phyloP scores from a whole-genome alignment of 2,113 vertebrate species.

The Murina feae region DNA sequence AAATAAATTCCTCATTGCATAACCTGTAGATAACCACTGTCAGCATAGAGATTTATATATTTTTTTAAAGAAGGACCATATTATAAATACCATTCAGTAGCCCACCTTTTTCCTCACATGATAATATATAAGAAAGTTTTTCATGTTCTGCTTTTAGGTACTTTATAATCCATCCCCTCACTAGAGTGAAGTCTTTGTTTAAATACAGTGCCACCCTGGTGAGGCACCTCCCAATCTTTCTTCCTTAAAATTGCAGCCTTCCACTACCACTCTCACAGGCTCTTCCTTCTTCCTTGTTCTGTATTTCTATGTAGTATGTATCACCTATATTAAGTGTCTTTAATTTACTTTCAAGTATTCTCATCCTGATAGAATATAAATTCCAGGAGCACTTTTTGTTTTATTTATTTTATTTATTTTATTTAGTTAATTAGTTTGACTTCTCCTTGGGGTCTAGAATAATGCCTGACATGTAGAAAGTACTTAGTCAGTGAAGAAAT shows the following conservation, averaged over 20 bases:
- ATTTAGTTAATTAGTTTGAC: neutral
- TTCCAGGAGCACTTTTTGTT: neutral
- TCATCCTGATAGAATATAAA: neutral
- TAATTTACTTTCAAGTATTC: neutral
- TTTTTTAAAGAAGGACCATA: neutral
- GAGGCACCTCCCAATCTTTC: neutral
- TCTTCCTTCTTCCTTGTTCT: neutral
- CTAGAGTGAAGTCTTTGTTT: neutral
- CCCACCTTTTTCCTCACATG: neutral
- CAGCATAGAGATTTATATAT: neutral
- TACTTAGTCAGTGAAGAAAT: neutral
- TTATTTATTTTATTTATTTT: neutral
- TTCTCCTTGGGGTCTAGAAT: neutral
- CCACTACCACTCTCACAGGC: too few species aligned
- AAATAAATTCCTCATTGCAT: neutral
- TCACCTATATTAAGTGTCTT: neutral
- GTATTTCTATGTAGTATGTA: neutral
- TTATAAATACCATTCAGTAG: neutral
- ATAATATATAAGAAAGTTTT: neutral
- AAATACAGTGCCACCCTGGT: neutral
- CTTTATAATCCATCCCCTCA: neutral
- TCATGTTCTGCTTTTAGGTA: neutral
- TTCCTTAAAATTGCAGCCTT: neutral
- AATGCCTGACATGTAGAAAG: neutral
- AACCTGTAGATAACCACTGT: neutral